Evolutionary conservation across 2,113 vertebrate genomes (phyloP).

Genomic region (Apistogramma diplotaenia): DNA sequence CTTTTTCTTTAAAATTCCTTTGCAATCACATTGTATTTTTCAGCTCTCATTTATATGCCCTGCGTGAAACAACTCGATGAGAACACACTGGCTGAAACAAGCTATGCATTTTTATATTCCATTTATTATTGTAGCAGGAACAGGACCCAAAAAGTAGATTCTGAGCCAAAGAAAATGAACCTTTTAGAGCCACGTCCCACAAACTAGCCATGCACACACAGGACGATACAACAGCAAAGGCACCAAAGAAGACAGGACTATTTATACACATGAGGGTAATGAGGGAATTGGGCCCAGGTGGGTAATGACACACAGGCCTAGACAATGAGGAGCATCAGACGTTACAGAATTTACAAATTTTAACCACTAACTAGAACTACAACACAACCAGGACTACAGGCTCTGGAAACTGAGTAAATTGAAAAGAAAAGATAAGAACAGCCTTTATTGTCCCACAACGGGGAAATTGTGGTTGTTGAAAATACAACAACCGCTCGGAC

Average conservation of each 20-base stretch:
- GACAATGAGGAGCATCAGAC: not conserved
- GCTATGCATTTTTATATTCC: not conserved
- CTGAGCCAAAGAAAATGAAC: no score
- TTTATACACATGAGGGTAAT: not conserved
- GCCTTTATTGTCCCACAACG: no score
- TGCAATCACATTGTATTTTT: not conserved
- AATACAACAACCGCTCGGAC: no score
- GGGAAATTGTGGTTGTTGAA: no score
- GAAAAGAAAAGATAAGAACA: no score
- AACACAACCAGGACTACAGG: no score
- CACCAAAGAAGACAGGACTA: not conserved
- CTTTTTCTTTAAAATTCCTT: rapidly evolving
- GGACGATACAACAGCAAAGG: not conserved
- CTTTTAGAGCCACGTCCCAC: not conserved
- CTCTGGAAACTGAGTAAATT: no score
- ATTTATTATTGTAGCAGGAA: not conserved
- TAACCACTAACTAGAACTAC: no score
- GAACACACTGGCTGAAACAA: not conserved
- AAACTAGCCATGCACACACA: not conserved
- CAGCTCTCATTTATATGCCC: not conserved
- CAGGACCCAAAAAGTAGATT: no score
- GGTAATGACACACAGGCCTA: not conserved
- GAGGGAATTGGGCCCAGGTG: not conserved
- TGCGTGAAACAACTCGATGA: not conserved
- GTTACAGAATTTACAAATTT: no score